Base-by-base conservation (phyloP, 2,888 invertebrate genomes). In the Apodemia zela region DNA sequence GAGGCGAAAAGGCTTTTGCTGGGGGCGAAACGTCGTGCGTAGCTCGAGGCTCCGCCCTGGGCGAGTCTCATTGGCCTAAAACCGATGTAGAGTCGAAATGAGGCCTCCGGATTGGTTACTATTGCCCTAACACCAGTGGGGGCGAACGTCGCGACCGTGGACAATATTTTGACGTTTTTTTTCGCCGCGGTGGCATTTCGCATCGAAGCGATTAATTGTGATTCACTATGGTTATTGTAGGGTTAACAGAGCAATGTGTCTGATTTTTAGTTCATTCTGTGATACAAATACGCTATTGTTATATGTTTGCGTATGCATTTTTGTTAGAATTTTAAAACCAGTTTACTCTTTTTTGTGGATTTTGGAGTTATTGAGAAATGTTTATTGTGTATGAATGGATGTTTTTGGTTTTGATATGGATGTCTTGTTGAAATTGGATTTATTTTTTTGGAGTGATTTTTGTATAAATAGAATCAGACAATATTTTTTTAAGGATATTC, bases 1-100 rank as follows among this genome's bases (percentile, higher is more conserved):
- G 81, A 89, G 91, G 91, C 90, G 84, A 90, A 89, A 89, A 89
- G 86, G 84, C 85, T 90, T 90, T 90, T 77, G 90, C 90, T 90
- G 87, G 89, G 90, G 90, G 90, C 90, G 88, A 91, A 89, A 85
- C 86, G 79, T 77, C 78, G 82, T 75, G 83, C 84, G 85, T 80
- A 79, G 89, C 89, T 88, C 66, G 72, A 84, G 87, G 88, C 90
- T 84, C 90, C 90, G 87, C 90, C 90, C 90, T 79, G 83, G 88
- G 90, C 74, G 66, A 69, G 67, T 75, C 77, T 86, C 75, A 89
- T 91, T 90, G 90, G 90, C 84, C 77, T 74, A 77, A 80, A 81
- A 80, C 83, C 79, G 80, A 85, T 82, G 82, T 85, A 82, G 77
- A 71, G 76, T 74, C 77, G 73, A 74, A 76, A 75, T 73, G 72